Evolutionary conservation across 2,888 invertebrate species (phyloP).

Genomic region (Aporophyla lueneburgensis): DNA sequence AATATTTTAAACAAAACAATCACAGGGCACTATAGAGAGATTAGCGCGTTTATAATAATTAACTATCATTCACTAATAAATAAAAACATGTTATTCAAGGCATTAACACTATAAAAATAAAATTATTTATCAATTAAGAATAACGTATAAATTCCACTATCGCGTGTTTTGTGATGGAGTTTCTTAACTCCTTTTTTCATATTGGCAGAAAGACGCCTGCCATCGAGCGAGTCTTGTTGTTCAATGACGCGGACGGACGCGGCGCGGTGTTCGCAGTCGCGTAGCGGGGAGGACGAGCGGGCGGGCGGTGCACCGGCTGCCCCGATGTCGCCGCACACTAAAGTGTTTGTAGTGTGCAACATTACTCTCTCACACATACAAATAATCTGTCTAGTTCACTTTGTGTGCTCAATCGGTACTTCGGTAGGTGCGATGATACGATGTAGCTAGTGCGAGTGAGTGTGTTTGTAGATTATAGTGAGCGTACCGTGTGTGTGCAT

Average conservation of each 20-base stretch:
- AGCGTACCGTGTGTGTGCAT: slow-evolving; percentile 80
- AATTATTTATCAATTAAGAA: slow-evolving; percentile 87
- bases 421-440: slow-evolving; percentile 80
- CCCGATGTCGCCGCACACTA: slow-evolving; percentile 89
- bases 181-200: slow-evolving; percentile 88
- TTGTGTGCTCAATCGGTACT: slow-evolving; percentile 85
- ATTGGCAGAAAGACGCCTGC: slow-evolving; percentile 90
- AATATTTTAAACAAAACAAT: slow-evolving; percentile 87
- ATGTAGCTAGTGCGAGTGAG: slow-evolving; percentile 75
- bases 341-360: slow-evolving; percentile 74
- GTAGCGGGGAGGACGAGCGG: slow-evolving; percentile 87
- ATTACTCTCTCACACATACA: slow-evolving; percentile 78
- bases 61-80: slow-evolving; percentile 90
- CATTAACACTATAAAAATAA: slow-evolving; percentile 89
- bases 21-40: slow-evolving; percentile 87
- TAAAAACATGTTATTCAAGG: slow-evolving; percentile 86
- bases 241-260: slow-evolving; percentile 89
- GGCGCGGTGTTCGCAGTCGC: slow-evolving; percentile 88
- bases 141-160: slow-evolving; percentile 89
- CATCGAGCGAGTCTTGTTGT: slow-evolving; percentile 90
- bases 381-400: slow-evolving; percentile 86
- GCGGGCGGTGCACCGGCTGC: slow-evolving; percentile 89
- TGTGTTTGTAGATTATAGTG: slow-evolving; percentile 79
- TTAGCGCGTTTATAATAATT: slow-evolving; percentile 87
- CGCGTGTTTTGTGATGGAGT: slow-evolving; percentile 88